A percentile compares a stretch with the other conserved stretches of the same genome.
phyloP scores from a whole-genome alignment of 1,140 invertebrate species.

The Copidosoma floridanum region DNA sequence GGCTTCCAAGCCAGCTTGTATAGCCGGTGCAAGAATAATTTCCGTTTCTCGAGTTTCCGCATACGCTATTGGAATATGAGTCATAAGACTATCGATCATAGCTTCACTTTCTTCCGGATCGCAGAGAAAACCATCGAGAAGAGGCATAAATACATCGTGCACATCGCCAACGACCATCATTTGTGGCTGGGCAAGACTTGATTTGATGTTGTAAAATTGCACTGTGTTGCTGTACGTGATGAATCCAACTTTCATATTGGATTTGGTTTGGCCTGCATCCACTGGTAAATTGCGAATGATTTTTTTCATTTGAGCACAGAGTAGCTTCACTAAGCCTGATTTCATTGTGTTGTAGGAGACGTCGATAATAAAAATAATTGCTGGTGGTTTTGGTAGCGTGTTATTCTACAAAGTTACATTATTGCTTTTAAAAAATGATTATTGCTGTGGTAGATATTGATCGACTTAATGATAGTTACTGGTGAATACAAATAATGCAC shows the following conservation, averaged over 20 bases:
- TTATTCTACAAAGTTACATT: conserved; percentile 68
- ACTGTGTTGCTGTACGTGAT: conserved; percentile 94
- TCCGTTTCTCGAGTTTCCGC: conserved; percentile 92
- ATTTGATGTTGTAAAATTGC: conserved; percentile 96
- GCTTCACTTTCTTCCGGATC: conserved; percentile 78
- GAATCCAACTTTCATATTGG: conserved; percentile 87
- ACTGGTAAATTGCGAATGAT: conserved; percentile 66
- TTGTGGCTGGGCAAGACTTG: conserved; percentile 82
- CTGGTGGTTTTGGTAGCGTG: conserved; percentile 86
- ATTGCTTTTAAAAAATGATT: neutral
- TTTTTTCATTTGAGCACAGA: conserved; percentile 82
- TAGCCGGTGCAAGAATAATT: conserved; percentile 91
- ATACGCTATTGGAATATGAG: conserved; percentile 91
- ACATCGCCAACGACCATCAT: conserved; percentile 98
- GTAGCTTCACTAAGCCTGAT: conserved; percentile 83
- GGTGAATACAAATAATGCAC: too few species aligned
- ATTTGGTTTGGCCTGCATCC: conserved; percentile 72
- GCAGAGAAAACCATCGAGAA: conserved; percentile 94
- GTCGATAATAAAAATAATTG: conserved; percentile 95
- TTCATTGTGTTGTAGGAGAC: conserved; percentile 96
- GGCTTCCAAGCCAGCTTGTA: conserved; percentile 94
- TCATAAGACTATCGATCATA: conserved; percentile 83
- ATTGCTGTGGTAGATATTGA: conserved; percentile 1
- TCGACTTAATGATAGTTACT: conserved; percentile 11
- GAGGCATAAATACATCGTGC: conserved; percentile 95